phyloP scores from a whole-genome alignment of 2,797 vertebrate genomes.

The Chromis chromis region DNA sequence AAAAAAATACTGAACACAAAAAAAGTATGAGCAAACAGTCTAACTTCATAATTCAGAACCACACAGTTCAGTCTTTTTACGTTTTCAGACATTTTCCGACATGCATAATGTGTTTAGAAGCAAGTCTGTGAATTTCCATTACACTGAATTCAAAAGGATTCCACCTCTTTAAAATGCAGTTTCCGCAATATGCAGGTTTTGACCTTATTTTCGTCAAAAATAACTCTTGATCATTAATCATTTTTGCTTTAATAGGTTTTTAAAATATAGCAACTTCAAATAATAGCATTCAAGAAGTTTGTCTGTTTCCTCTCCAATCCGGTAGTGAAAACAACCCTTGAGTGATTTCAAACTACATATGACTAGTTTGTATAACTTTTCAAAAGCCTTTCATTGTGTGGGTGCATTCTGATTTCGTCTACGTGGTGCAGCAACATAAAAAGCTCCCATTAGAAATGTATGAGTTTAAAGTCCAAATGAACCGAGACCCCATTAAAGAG shows the following conservation, averaged over 20 bases:
- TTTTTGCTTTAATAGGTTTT: neutral
- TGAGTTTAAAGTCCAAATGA: constrained; percentile 66
- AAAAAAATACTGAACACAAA: too few species aligned
- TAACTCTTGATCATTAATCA: neutral
- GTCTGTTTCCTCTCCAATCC: neutral
- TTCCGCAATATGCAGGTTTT: constrained; percentile 3
- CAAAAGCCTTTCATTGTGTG: neutral
- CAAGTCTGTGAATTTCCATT: too few species aligned
- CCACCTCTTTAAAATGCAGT: constrained; percentile 3
- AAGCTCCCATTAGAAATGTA: constrained; percentile 63
- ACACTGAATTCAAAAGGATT: neutral
- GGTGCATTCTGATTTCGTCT: constrained; percentile 43
- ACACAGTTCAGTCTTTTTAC: too few species aligned
- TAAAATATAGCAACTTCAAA: neutral
- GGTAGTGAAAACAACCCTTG: constrained; percentile 10
- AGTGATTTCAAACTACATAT: constrained; percentile 21
- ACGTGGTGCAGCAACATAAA: constrained; percentile 52
- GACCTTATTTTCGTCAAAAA: neutral
- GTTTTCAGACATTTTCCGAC: too few species aligned
- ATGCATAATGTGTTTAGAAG: too few species aligned
- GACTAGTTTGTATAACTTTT: constrained; percentile 35
- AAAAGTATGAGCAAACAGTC: too few species aligned
- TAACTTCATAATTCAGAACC: too few species aligned
- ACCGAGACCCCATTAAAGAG: constrained; percentile 48
- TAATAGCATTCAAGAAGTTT: constrained; percentile 7